Evolutionary conservation across 2,888 invertebrate species (phyloP).

Genomic region (Ochlodes sylvanus): DNA sequence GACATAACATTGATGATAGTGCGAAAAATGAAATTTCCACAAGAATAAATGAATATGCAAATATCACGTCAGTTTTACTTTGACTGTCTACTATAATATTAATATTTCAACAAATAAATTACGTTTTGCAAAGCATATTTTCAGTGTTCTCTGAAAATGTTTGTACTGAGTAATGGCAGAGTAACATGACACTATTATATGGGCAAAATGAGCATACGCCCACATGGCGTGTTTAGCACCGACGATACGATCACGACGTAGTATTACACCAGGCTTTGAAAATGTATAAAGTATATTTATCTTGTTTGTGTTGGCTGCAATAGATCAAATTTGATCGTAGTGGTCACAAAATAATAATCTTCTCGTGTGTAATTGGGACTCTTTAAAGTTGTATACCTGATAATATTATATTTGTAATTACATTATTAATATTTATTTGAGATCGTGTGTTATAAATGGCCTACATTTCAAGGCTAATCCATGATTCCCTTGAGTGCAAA

Average conservation of each 20-base stretch:
- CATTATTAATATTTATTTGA: too few relatives aligned
- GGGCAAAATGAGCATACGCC: conserved; percentile 49
- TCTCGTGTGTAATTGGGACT: too few relatives aligned
- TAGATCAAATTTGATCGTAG: too few relatives aligned
- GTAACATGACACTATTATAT: conserved; percentile 70
- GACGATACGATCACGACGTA: conserved; percentile 48
- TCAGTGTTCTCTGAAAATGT: conserved; percentile 56
- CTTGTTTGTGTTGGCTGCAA: too few relatives aligned
- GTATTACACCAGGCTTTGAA: too few relatives aligned
- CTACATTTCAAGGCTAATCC: neutral
- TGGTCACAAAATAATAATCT: too few relatives aligned
- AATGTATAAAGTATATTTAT: too few relatives aligned
- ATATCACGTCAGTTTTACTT: conserved; percentile 24
- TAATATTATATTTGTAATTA: too few relatives aligned
- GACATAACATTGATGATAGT: neutral
- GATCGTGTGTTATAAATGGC: neutral
- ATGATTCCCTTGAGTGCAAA: conserved; percentile 7
- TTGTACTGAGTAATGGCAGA: conserved; percentile 67
- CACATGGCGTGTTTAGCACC: conserved; percentile 44
- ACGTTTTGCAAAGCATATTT: conserved; percentile 7
- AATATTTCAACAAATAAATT: conserved; percentile 31
- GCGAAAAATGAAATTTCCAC: conserved; percentile 16
- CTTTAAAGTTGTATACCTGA: too few relatives aligned
- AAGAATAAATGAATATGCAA: conserved; percentile 27
- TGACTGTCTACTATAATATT: conserved; percentile 22